Evolutionary conservation across 2,113 vertebrate genomes (phyloP), one percentile per base, ranked within the genome.

Genomic region (Zosterops pallidus): DNA sequence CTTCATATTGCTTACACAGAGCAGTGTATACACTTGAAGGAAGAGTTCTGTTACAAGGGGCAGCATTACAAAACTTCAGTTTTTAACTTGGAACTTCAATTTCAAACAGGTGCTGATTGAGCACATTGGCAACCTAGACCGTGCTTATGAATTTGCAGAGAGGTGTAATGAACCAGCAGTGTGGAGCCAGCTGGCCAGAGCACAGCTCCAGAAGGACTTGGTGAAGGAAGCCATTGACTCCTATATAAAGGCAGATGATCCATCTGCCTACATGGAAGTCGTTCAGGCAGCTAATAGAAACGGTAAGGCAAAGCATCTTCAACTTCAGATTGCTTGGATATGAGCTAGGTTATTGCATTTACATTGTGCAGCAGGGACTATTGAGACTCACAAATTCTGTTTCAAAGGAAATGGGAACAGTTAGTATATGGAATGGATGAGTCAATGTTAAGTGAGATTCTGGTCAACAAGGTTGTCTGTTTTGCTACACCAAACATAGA

Each of bases 181-280:
- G 31, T 99, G 99, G 98, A 99, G 98, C 95, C 99, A 98, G 95
- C 97, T 99, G 69, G 99, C 98, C 78, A 96, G 97, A 77, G 99
- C 99, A 52, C 99, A 99, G 95, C 98, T 99, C 25, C 98, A 99
- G 33, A 98, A 98, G 93, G 98, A 98, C 86, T 96, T 99, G 93
- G 98, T 99, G n/a, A 99, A 99, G 94, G 98, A 99, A 97, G 99
- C 99, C 52, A 99, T 99, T 3, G 98, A 99, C 95, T 99, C 99
- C 4, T 99, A 98, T 42, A 99, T 99, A 92, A 99, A 99, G 95
- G 99, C 98, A 2, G 98, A 98, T 37, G 98, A 99, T 81, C 98
- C 98, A 5, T 99, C 98, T 29, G 98, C 98, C 6, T 99, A 99
- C 94, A 98, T 98, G 98, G 99, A 99, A 93, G 98, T 99, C 25